Percentiles rank a stretch among this genome's conserved stretches.
phyloP scores from a whole-genome alignment of 2,113 vertebrate species.

The Nymphicus hollandicus region DNA sequence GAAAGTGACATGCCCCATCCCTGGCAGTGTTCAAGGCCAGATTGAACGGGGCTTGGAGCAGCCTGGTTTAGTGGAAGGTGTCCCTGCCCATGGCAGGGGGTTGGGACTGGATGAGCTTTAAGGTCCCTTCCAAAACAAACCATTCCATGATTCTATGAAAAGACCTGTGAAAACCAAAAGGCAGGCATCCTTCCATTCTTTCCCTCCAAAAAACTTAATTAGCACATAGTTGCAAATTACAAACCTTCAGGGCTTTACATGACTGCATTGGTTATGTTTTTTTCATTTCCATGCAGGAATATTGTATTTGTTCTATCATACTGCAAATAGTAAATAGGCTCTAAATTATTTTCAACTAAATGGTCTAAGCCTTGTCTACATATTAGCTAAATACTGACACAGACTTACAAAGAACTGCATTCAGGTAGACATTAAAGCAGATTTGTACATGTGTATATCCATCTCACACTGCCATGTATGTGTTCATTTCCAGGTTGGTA shows the following conservation, averaged over 20 bases:
- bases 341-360: neutral
- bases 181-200: too few species aligned
- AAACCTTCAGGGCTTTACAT: neutral
- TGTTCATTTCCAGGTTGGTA: constrained; percentile 80
- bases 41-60: too few species aligned
- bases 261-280: neutral
- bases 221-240: neutral
- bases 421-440: neutral
- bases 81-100: too few species aligned
- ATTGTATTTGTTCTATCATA: neutral
- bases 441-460: neutral
- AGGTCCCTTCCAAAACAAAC: too few species aligned
- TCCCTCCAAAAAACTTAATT: neutral
- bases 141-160: too few species aligned
- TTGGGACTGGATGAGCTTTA: too few species aligned
- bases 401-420: neutral
- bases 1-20: too few species aligned
- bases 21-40: too few species aligned
- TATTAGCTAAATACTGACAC: neutral
- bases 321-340: neutral
- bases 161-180: too few species aligned
- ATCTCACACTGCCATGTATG: rapidly evolving
- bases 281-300: neutral
- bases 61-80: too few species aligned
- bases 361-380: neutral